A percentile compares a stretch with the other conserved stretches of the same genome.
Conservation (phyloP, 2,113 vertebrate species). For the Murina feae region DNA sequence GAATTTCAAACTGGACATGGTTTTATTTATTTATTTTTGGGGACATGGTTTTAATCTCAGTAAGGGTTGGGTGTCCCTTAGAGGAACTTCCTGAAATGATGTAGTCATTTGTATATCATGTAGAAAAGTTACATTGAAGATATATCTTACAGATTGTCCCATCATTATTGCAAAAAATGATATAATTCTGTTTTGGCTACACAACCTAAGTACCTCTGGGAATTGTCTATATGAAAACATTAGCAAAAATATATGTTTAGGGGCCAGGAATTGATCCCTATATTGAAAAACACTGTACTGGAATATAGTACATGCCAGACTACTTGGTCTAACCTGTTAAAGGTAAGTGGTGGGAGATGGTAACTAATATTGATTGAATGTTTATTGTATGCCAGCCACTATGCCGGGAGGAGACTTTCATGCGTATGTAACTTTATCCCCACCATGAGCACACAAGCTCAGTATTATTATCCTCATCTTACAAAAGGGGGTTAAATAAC, state of each 20-base stretch:
- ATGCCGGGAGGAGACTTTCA: neutral
- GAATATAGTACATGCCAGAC: neutral
- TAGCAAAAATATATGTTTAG: neutral
- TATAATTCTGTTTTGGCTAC: neutral
- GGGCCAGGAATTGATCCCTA: neutral
- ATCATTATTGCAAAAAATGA: neutral
- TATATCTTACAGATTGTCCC: neutral
- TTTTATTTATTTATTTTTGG: neutral
- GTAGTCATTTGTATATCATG: neutral
- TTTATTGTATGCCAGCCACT: neutral
- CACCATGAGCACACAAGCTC: neutral
- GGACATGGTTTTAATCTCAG: neutral
- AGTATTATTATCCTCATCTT: slow-evolving; percentile 4
- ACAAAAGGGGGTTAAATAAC: neutral
- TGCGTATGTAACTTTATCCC: neutral
- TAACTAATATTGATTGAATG: neutral
- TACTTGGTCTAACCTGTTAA: neutral
- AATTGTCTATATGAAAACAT: neutral
- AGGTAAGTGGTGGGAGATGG: neutral
- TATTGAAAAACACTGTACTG: neutral
- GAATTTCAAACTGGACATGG: neutral
- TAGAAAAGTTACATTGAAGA: neutral
- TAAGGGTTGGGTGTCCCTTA: neutral
- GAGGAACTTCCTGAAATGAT: neutral
- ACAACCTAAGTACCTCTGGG: neutral